A percentile compares a stretch with the other conserved stretches of the same genome.
Conservation (phyloP, 2,888 invertebrate genomes). For the Nephrotoma guestfalica region DNA sequence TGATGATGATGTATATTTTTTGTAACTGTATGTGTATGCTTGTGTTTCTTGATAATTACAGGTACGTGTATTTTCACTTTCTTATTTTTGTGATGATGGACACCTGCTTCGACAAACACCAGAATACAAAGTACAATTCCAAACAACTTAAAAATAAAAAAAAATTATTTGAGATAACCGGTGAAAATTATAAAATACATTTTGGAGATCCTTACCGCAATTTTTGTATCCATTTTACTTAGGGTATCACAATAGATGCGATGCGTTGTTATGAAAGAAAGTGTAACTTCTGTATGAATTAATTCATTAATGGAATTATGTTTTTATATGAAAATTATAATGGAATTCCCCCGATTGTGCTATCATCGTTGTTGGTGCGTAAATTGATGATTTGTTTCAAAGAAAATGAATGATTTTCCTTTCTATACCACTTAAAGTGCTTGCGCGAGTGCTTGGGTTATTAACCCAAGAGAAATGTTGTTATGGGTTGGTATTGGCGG, state of each 20-base stretch:
- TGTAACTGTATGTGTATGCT: conserved; percentile 29
- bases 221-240: conserved; percentile 5
- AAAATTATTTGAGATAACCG: not conserved
- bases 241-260: not conserved
- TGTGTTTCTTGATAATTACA: conserved; percentile 29
- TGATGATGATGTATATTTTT: conserved; percentile 33
- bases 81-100: conserved; percentile 24
- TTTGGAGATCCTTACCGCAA: not conserved
- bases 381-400: not conserved
- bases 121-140: not conserved
- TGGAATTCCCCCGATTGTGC: not conserved
- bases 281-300: not conserved
- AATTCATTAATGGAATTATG: not conserved
- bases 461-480: not conserved
- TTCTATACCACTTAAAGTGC: not conserved
- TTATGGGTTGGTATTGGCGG: not conserved
- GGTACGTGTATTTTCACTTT: conserved; percentile 31
- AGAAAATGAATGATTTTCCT: not conserved
- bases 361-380: not conserved
- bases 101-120: conserved; percentile 1
- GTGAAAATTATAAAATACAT: not conserved
- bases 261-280: not conserved
- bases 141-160: not conserved
- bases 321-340: not conserved
- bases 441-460: not conserved